Evolutionary conservation across 30 jellyfish, hydroid and myxozoan species (phyloP).

Genomic region (Morbakka virulenta): DNA sequence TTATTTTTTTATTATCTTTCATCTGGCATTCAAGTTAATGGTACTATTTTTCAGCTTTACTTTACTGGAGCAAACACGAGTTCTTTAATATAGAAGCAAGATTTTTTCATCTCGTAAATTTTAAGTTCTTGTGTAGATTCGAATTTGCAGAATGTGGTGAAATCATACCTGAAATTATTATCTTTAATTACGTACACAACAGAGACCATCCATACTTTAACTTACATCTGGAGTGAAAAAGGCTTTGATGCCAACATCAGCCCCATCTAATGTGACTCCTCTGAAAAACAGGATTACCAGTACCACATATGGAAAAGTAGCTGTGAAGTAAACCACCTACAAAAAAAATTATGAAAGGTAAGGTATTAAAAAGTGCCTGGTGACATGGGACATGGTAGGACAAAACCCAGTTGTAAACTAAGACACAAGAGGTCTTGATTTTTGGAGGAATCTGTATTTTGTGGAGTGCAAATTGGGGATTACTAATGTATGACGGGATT

Average conservation of each 20-base stretch:
- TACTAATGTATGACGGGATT: too few species aligned
- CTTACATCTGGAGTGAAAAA: constrained; percentile 96
- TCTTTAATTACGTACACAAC: background rate
- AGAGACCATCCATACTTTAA: background rate
- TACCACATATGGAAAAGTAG: constrained; percentile 87
- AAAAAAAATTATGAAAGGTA: background rate
- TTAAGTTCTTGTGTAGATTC: too few species aligned
- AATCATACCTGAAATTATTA: too few species aligned
- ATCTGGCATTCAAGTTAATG: too few species aligned
- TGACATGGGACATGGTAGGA: background rate
- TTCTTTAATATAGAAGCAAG: too few species aligned
- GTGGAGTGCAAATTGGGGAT: too few species aligned
- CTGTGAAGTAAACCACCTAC: constrained; percentile 95
- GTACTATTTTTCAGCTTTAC: too few species aligned
- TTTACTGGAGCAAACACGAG: too few species aligned
- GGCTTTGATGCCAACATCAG: constrained; percentile 78
- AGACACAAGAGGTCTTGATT: background rate
- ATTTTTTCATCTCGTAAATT: too few species aligned
- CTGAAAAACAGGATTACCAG: constrained; percentile 79
- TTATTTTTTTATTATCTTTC: too few species aligned
- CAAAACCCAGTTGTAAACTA: background rate
- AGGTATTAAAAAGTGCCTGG: too few species aligned
- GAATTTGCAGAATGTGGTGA: too few species aligned
- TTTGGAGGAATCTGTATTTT: background rate
- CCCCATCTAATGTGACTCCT: constrained; percentile 95